phyloP scores from a whole-genome alignment of 2,888 invertebrate genomes.

The Caenorhabditis imperialis region DNA sequence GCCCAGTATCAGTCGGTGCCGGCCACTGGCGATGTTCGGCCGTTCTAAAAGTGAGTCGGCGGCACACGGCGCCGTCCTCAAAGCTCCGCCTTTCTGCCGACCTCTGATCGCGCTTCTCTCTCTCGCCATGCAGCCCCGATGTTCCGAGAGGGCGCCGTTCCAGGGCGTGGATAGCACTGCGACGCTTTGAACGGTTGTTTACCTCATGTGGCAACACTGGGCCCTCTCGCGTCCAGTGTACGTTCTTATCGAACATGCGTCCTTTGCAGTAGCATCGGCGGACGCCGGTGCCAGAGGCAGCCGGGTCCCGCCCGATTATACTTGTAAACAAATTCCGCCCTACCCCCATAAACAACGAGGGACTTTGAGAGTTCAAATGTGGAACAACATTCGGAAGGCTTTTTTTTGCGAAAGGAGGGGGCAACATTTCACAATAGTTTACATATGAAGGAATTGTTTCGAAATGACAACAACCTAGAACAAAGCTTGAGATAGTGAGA shows the following conservation, averaged over 20 bases:
- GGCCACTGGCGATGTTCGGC: constrained; percentile 50
- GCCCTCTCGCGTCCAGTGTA: constrained; percentile 34
- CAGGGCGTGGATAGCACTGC: constrained; percentile 52
- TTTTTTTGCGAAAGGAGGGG: constrained; percentile 2
- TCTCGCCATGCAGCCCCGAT: constrained; percentile 14
- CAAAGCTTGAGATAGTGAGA: no score
- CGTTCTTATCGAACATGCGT: constrained; percentile 51
- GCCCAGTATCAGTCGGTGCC: constrained; percentile 53
- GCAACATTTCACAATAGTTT: constrained; percentile 12
- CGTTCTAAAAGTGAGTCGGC: constrained; percentile 42
- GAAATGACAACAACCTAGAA: no score
- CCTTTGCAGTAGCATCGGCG: constrained; percentile 34
- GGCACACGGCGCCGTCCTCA: constrained; percentile 18
- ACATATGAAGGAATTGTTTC: no score
- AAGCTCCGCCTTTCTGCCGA: constrained; percentile 26
- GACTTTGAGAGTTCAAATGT: constrained; percentile 26
- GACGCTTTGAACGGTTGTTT: constrained; percentile 54
- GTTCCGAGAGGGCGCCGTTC: constrained; percentile 55
- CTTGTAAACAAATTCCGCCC: constrained; percentile 35
- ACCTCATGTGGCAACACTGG: constrained; percentile 31
- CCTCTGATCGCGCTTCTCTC: constrained; percentile 46
- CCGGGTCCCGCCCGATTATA: constrained; percentile 19
- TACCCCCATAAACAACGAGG: constrained; percentile 39
- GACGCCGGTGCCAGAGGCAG: constrained; percentile 50
- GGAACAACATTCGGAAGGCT: constrained; percentile 18